A percentile compares a stretch with the other conserved stretches of the same genome.
Conservation (phyloP, 2,113 vertebrate species). For the Rissa tridactyla region DNA sequence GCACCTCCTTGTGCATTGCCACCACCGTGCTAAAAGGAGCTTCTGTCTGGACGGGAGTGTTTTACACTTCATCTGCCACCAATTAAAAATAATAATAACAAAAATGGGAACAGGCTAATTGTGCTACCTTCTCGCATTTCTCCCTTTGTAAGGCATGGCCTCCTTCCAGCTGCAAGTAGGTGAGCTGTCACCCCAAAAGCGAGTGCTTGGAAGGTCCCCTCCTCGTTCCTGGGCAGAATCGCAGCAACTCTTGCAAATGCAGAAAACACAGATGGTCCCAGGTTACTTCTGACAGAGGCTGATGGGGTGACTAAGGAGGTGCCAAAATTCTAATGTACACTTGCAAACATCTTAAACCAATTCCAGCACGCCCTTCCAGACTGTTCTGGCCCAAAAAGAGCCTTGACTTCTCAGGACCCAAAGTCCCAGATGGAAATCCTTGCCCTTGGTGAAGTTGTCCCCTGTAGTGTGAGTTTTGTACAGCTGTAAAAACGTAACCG, state of each 20-base stretch:
- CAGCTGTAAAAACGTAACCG: not conserved
- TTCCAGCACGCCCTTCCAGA: not conserved
- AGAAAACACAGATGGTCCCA: conserved; percentile 17
- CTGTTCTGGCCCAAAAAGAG: not conserved
- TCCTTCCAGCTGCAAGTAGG: not conserved
- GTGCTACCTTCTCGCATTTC: not conserved
- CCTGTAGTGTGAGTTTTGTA: not conserved
- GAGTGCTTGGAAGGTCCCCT: not conserved
- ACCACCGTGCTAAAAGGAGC: not conserved
- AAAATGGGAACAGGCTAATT: not conserved
- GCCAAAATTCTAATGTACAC: not conserved
- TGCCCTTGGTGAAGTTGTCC: not conserved
- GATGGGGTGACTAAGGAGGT: conserved; percentile 17
- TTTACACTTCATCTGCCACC: not conserved
- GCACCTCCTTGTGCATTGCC: not conserved
- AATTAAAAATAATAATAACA: conserved; percentile 19
- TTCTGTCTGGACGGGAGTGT: not conserved
- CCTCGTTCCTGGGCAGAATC: not conserved
- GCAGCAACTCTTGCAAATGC: not conserved
- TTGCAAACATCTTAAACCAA: not conserved
- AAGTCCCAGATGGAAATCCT: not conserved
- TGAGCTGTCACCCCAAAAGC: not conserved
- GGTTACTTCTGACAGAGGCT: not conserved
- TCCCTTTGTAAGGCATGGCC: not conserved
- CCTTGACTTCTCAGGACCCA: not conserved